phyloP scores from a whole-genome alignment of 2,797 vertebrate genomes.

The Scolopax rusticola region DNA sequence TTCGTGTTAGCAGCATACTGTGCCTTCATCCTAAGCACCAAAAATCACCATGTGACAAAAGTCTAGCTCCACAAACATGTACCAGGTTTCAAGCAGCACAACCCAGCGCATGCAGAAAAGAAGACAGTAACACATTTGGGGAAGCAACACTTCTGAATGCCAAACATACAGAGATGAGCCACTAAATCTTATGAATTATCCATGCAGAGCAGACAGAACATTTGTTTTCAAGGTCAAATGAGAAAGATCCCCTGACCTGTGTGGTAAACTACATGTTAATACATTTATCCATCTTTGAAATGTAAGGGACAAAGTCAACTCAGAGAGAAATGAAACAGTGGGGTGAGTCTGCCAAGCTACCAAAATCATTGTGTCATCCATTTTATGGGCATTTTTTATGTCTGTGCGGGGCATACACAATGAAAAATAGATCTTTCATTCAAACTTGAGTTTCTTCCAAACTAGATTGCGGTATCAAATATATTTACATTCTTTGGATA shows the following conservation, averaged over 20 bases:
- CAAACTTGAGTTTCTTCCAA: slow-evolving; percentile 28
- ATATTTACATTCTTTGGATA: slow-evolving; percentile 5
- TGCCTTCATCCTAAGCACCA: not conserved
- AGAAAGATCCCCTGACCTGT: slow-evolving; percentile 48
- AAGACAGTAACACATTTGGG: not conserved
- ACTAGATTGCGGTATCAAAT: not conserved
- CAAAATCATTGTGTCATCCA: slow-evolving; percentile 13
- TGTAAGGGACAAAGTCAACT: slow-evolving; percentile 43
- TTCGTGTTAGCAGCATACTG: not conserved
- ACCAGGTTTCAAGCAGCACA: not conserved
- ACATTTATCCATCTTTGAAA: slow-evolving; percentile 49
- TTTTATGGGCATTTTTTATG: slow-evolving; percentile 27
- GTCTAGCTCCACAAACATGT: not conserved
- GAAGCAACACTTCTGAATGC: slow-evolving; percentile 29
- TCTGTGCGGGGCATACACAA: not conserved
- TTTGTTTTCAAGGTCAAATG: slow-evolving; percentile 59
- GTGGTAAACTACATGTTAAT: slow-evolving; percentile 39
- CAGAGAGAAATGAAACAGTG: not conserved
- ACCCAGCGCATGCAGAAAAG: not conserved
- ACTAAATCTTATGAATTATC: slow-evolving; percentile 65
- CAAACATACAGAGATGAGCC: slow-evolving; percentile 11
- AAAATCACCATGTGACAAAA: not conserved
- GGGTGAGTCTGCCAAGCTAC: slow-evolving; percentile 34
- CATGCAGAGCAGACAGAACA: slow-evolving; percentile 59
- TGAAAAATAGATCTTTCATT: slow-evolving; percentile 10